phyloP scores from a whole-genome alignment of 2,113 vertebrate species.

The Etia nguti region DNA sequence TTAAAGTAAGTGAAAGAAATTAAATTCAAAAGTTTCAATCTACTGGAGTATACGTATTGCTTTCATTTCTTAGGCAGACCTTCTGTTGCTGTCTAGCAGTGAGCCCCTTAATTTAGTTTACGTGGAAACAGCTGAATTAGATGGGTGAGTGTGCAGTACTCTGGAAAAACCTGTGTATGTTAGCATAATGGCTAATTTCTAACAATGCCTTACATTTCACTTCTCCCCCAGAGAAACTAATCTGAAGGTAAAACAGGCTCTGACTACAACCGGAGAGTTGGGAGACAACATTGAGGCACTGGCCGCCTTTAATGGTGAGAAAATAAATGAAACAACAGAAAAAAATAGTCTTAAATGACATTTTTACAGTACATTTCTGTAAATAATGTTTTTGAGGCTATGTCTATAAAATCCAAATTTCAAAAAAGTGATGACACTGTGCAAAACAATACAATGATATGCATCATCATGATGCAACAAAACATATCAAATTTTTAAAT shows the following conservation, averaged over 20 bases:
- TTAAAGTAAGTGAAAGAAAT: background rate
- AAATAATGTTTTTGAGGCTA: background rate
- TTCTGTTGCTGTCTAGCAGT: slow-evolving; percentile 90
- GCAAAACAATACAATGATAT: background rate
- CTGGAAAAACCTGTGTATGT: background rate
- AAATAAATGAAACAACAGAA: background rate
- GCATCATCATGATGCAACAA: background rate
- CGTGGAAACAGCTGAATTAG: slow-evolving; percentile 90
- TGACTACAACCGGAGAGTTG: slow-evolving; percentile 82
- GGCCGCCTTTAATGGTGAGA: slow-evolving; percentile 81
- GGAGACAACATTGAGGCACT: slow-evolving; percentile 75
- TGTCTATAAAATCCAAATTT: background rate
- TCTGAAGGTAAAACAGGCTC: slow-evolving; percentile 91
- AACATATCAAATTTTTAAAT: background rate
- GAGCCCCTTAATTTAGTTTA: slow-evolving; percentile 88
- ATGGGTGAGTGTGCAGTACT: slow-evolving; percentile 76
- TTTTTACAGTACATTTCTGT: background rate
- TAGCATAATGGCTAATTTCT: background rate
- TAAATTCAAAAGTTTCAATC: background rate
- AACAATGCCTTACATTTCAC: background rate
- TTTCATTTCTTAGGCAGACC: slow-evolving; percentile 80
- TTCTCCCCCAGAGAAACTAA: slow-evolving; percentile 86
- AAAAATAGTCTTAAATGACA: slow-evolving; percentile 67
- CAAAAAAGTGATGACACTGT: background rate
- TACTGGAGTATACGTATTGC: background rate